Conservation (phyloP, 2,888 invertebrate species). For the Brenthis daphne region DNA sequence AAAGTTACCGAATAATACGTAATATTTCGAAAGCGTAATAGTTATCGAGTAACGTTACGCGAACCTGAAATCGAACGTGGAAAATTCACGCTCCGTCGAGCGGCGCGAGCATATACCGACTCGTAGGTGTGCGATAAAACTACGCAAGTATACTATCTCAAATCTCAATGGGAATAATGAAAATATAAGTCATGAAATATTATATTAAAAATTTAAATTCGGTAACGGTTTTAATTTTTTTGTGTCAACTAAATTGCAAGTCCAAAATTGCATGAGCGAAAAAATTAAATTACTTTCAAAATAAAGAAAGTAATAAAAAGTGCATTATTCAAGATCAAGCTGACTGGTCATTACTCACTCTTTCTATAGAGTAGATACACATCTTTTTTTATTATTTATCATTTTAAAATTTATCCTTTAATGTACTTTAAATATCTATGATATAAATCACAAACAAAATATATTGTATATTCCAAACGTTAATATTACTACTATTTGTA, state of each 20-base stretch:
- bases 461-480: too few species aligned
- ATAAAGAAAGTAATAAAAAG: constrained; percentile 60
- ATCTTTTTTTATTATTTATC: constrained; percentile 9
- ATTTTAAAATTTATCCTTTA: constrained; percentile 1
- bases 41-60: constrained; percentile 72
- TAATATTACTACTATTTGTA: too few species aligned
- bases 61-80: constrained; percentile 79
- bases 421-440: background rate
- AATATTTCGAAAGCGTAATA: constrained; percentile 77
- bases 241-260: constrained; percentile 11
- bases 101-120: constrained; percentile 49
- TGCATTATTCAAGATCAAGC: constrained; percentile 55
- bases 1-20: constrained; percentile 74
- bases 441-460: too few species aligned
- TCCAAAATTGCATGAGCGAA: background rate
- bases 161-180: background rate
- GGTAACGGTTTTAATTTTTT: constrained; percentile 1
- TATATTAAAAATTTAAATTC: background rate
- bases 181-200: background rate
- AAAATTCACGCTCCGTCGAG: constrained; percentile 77
- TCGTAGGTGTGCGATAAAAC: constrained; percentile 5
- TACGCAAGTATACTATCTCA: background rate
- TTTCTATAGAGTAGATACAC: constrained; percentile 10
- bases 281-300: constrained; percentile 60
- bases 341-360: constrained; percentile 8